Percentiles rank a stretch among this genome's conserved stretches.
These are phyloP conservation scores for Phrixothrix hirtus DNA, from an alignment of 2,888 invertebrate genomes.

Conservation along the genomic window DNA sequence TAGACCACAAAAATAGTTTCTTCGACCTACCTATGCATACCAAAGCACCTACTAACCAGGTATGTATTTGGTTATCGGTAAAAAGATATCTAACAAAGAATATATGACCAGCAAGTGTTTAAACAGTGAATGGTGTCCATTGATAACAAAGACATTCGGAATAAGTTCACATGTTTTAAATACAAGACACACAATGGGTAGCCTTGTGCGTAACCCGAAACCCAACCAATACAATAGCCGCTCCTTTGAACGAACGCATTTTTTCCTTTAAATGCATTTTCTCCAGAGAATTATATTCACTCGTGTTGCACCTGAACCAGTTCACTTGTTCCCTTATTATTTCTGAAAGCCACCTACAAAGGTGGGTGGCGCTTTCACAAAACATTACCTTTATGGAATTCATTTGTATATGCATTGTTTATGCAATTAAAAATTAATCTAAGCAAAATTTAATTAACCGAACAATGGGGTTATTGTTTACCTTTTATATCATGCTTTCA, in stretches of 20 bases:
- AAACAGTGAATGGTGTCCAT: slow-evolving; percentile 49
- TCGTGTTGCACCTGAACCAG: slow-evolving; percentile 43
- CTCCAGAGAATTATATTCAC: slow-evolving; percentile 36
- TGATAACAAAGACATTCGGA: slow-evolving; percentile 47
- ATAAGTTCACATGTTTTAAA: slow-evolving; percentile 47
- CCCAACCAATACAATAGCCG: slow-evolving; percentile 40
- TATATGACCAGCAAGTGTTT: slow-evolving; percentile 45
- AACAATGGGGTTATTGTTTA: slow-evolving; percentile 25
- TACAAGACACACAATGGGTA: slow-evolving; percentile 44
- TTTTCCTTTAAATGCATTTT: slow-evolving; percentile 37
- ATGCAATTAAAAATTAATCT: slow-evolving; percentile 17
- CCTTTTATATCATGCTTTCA: slow-evolving; percentile 1
- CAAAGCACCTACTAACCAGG: slow-evolving; percentile 20
- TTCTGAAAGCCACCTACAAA: slow-evolving; percentile 23
- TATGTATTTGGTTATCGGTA: slow-evolving; percentile 36
- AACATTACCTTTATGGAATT: slow-evolving; percentile 18
- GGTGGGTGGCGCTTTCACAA: slow-evolving; percentile 31
- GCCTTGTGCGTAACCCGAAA: slow-evolving; percentile 51
- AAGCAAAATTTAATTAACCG: slow-evolving; percentile 24
- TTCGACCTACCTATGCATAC: slow-evolving; percentile 8
- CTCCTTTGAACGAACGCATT: slow-evolving; percentile 36
- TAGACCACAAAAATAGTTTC: neutral
- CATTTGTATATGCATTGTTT: slow-evolving; percentile 20
- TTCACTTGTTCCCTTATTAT: slow-evolving; percentile 44
- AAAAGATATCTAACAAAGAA: slow-evolving; percentile 40